Conservation (phyloP, 2,888 invertebrate genomes). For the Melanargia galathea region DNA sequence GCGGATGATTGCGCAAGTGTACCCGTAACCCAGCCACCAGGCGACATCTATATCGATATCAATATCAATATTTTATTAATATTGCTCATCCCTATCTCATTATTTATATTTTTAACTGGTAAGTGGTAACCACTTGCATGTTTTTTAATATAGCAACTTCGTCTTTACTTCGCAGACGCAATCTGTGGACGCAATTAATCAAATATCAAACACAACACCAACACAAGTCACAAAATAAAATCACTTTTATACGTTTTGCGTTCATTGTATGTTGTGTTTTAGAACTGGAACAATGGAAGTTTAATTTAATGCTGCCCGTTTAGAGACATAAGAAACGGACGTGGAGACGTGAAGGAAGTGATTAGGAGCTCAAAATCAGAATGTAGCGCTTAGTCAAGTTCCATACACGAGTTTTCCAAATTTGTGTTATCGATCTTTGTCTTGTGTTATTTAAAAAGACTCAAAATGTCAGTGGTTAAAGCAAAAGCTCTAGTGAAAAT, state of each 20-base stretch:
- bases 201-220: conserved; percentile 56
- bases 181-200: background rate
- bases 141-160: conserved; percentile 14
- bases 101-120: no score
- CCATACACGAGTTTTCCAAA: conserved; percentile 65
- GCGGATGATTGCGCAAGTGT: no score
- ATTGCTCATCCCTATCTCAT: no score
- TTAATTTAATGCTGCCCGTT: conserved; percentile 59
- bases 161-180: conserved; percentile 38
- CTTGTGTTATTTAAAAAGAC: conserved; percentile 57
- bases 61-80: no score
- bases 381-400: conserved; percentile 81
- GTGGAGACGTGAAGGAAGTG: conserved; percentile 68
- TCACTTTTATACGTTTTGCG: conserved; percentile 78
- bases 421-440: conserved; percentile 74
- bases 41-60: no score
- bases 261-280: conserved; percentile 77
- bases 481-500: conserved; percentile 83
- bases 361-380: conserved; percentile 71
- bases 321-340: conserved; percentile 56
- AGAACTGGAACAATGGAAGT: conserved; percentile 60
- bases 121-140: background rate
- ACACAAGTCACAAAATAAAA: conserved; percentile 69
- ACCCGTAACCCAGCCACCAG: no score
- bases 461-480: conserved; percentile 78